Evolutionary conservation across 2,888 invertebrate genomes (phyloP), one percentile per base, ranked within the genome.

Genomic region (Arctia plantaginis): DNA sequence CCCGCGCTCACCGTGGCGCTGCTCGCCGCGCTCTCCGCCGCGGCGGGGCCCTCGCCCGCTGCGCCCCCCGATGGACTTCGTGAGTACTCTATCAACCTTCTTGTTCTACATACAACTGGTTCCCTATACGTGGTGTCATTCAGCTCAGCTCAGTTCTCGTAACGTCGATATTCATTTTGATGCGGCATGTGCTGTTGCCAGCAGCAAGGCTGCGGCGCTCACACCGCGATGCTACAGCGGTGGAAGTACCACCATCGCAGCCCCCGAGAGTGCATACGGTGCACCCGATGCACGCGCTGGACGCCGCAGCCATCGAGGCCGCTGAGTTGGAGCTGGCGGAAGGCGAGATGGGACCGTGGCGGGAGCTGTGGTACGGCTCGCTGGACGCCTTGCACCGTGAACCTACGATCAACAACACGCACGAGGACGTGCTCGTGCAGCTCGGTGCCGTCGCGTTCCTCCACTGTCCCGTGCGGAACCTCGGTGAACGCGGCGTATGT

Each of bases 371-470:
- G 97, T 95, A 88, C 94, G 95, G 93, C 77, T 92, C 94, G 83
- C 90, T 95, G 88, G 94, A 93, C 82, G 93, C 92, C 78, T 89
- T 93, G 85, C 92, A 90, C 80, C 92, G 94, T 82, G 93, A 94
- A 89, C 95, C 95, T 73, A 82, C 87, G 82, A 97, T 98, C 92
- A 98, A 98, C 96, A 97, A 97, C 93, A 97, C 98, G 76, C 96
- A 97, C 81, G 97, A 97, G 85, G 97, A 98, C 91, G 97, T 97
- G 82, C 97, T 97, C 69, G 98, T 97, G 83, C 98, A 98, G 93
- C 96, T 98, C 77, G 98, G 98, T 69, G 97, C 97, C 74, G 97
- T 97, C 66, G 98, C 98, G 80, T 98, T 97, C 94, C 96, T 98
- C 86, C 98, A 98, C 92, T 98, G 98, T 93, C 97, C 97, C 89